phyloP scores from a whole-genome alignment of 2,888 invertebrate species.

The Cheilosia soror region DNA sequence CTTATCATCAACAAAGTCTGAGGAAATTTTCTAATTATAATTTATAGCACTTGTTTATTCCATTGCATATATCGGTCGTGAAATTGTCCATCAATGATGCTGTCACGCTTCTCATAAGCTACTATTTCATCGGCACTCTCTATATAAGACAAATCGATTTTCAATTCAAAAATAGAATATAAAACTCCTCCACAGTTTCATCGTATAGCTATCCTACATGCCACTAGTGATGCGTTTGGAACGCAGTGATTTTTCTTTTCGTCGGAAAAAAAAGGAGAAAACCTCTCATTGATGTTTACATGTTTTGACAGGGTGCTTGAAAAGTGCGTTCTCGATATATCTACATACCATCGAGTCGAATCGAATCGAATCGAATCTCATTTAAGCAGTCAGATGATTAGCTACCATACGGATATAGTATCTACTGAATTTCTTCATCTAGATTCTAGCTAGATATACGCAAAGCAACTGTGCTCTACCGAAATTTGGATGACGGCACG shows the following conservation, averaged over 20 bases:
- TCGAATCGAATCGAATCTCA: slow-evolving; percentile 54
- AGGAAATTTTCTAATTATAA: slow-evolving; percentile 64
- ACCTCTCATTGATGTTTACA: slow-evolving; percentile 79
- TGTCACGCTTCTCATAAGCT: slow-evolving; percentile 72
- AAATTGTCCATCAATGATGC: slow-evolving; percentile 79
- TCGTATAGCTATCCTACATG: neutral
- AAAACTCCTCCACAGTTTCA: slow-evolving; percentile 11
- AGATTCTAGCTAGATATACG: slow-evolving; percentile 43
- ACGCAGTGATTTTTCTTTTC: slow-evolving; percentile 22
- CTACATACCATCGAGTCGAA: slow-evolving; percentile 47
- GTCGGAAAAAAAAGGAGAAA: neutral
- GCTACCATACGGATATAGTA: neutral
- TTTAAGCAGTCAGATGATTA: slow-evolving; percentile 67
- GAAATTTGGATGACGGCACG: slow-evolving; percentile 1
- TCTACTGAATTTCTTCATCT: slow-evolving; percentile 60
- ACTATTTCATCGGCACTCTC: slow-evolving; percentile 73
- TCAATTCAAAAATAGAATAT: slow-evolving; percentile 63
- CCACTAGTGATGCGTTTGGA: slow-evolving; percentile 8
- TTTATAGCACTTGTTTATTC: slow-evolving; percentile 73
- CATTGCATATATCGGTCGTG: slow-evolving; percentile 77
- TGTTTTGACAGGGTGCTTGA: slow-evolving; percentile 82
- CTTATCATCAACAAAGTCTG: neutral
- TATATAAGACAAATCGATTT: slow-evolving; percentile 73
- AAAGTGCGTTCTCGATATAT: slow-evolving; percentile 60
- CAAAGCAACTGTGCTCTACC: slow-evolving; percentile 37